Percentiles rank a stretch among this genome's conserved stretches.
These are phyloP conservation scores for Allygus modestus DNA, from an alignment of 2,888 invertebrate genomes.

Conservation along the genomic window DNA sequence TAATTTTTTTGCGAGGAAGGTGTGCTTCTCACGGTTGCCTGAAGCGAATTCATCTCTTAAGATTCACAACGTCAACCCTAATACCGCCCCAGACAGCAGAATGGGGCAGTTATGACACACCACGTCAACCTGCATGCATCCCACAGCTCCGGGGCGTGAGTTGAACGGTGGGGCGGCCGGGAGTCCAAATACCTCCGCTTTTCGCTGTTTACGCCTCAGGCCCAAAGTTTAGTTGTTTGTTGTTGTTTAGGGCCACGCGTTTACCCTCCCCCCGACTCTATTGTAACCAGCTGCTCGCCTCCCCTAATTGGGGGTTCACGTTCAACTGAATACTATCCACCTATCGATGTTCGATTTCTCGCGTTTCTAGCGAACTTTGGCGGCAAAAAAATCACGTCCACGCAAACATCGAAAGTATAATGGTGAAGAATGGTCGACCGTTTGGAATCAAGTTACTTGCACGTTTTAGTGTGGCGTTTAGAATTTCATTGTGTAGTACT, in stretches of 20 bases:
- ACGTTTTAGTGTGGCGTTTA: too few species aligned
- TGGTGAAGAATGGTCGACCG: too few species aligned
- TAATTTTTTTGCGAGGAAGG: too few species aligned
- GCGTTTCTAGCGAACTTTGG: not conserved
- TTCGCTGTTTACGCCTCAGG: slow-evolving; percentile 40
- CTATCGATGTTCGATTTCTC: slow-evolving; percentile 51
- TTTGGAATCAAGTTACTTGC: not conserved
- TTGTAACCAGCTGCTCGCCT: slow-evolving; percentile 20
- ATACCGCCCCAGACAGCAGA: not conserved
- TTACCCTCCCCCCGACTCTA: not conserved
- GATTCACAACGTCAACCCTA: slow-evolving; percentile 6
- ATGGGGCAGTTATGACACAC: slow-evolving; percentile 10
- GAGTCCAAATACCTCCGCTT: not conserved
- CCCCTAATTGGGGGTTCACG: slow-evolving; percentile 57
- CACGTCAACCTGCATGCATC: not conserved
- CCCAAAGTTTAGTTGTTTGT: slow-evolving; percentile 32
- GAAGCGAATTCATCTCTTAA: not conserved
- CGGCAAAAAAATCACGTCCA: not conserved
- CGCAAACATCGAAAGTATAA: slow-evolving; percentile 13
- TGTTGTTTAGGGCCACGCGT: slow-evolving; percentile 55
- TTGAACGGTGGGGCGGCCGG: slow-evolving; percentile 20
- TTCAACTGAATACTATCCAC: slow-evolving; percentile 45
- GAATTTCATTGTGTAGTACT: too few species aligned
- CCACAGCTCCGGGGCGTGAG: slow-evolving; percentile 2
- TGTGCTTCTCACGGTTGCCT: not conserved